A percentile compares a stretch with the other conserved stretches of the same genome.
Conservation (phyloP, 2,888 invertebrate genomes). For the Amphimallon solstitiale region DNA sequence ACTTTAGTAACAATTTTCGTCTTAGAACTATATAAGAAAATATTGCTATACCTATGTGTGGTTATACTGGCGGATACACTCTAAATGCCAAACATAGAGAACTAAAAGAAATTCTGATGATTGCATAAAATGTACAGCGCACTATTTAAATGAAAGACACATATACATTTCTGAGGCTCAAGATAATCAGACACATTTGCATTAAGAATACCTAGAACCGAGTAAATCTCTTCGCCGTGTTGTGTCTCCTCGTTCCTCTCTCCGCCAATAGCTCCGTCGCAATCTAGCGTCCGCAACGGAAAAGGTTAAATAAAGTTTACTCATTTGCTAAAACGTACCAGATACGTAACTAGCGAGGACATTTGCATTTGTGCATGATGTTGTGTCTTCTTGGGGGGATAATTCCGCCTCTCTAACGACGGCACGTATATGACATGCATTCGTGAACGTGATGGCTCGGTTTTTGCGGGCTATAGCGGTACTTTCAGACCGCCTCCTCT, state of each 20-base stretch:
- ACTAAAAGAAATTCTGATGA: slow-evolving; percentile 4
- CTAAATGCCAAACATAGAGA: slow-evolving; percentile 12
- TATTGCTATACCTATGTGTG: not conserved
- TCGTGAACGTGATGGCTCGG: slow-evolving; percentile 11
- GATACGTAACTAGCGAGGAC: slow-evolving; percentile 31
- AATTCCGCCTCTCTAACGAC: slow-evolving; percentile 39
- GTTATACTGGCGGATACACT: no score
- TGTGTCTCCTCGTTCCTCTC: slow-evolving; percentile 44
- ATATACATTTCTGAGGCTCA: not conserved
- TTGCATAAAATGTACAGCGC: not conserved
- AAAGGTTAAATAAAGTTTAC: slow-evolving; percentile 60
- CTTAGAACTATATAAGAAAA: no score
- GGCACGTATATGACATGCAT: slow-evolving; percentile 40
- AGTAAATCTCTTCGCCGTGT: slow-evolving; percentile 50
- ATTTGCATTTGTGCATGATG: slow-evolving; percentile 29
- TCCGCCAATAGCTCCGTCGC: slow-evolving; percentile 28
- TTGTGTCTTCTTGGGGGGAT: slow-evolving; percentile 42
- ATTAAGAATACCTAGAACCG: slow-evolving; percentile 59
- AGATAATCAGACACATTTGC: slow-evolving; percentile 56
- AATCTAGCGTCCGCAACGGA: slow-evolving; percentile 45
- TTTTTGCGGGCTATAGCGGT: slow-evolving; percentile 6
- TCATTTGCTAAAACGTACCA: slow-evolving; percentile 57
- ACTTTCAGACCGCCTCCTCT: no score
- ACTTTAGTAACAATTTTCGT: no score
- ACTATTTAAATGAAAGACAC: not conserved